These are phyloP conservation scores for Tichodroma muraria DNA, from an alignment of 2,113 vertebrate genomes.

Conservation along the genomic window DNA sequence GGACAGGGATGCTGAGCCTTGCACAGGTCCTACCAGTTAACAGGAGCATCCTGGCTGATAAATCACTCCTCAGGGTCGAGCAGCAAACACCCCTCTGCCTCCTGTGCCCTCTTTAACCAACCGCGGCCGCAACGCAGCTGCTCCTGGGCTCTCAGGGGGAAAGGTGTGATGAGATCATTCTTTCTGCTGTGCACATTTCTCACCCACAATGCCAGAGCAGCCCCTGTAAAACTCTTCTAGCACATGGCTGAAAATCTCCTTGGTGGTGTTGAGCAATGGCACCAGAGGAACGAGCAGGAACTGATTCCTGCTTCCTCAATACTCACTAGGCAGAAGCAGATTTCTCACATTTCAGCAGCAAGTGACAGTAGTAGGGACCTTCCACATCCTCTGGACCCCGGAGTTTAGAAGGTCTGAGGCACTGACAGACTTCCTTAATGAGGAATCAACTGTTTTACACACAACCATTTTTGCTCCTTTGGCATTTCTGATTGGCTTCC, in stretches of 20 bases:
- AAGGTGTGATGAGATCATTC: background rate
- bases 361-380: background rate
- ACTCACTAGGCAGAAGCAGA: background rate
- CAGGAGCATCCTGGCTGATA: background rate
- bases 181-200: background rate
- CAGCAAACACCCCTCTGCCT: background rate
- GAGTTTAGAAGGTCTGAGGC: background rate
- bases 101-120: background rate
- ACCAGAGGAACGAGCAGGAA: background rate
- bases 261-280: background rate
- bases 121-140: fast-evolving
- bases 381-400: background rate
- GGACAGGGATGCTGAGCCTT: background rate
- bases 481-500: background rate
- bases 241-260: background rate
- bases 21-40: background rate
- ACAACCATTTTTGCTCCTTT: background rate
- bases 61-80: background rate
- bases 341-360: background rate
- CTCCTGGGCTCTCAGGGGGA: background rate
- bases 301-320: background rate
- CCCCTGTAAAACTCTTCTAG: background rate
- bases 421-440: background rate
- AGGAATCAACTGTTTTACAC: fast-evolving
- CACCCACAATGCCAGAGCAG: background rate